Evolutionary conservation across 2,113 vertebrate species (phyloP).

Genomic region (Stigmatopora argus): DNA sequence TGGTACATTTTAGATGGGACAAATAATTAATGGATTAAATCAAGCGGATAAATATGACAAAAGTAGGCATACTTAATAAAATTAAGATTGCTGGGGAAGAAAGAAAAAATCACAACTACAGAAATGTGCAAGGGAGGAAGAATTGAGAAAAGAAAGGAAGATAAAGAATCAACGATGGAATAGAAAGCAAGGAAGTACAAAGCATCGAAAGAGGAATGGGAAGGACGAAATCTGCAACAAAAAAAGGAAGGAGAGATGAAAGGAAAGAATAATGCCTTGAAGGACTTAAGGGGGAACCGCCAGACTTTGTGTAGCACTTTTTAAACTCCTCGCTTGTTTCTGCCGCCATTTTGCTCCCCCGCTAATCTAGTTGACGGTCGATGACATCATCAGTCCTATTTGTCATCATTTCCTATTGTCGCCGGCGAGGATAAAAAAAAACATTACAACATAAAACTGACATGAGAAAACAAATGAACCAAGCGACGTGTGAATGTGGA

Average conservation of each 20-base stretch:
- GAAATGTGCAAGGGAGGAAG: background rate
- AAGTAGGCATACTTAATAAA: background rate
- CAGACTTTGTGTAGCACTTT: slow-evolving; percentile 1
- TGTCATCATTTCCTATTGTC: slow-evolving; percentile 15
- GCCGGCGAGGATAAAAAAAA: background rate
- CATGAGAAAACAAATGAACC: background rate
- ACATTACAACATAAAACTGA: background rate
- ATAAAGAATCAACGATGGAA: background rate
- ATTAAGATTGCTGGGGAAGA: background rate
- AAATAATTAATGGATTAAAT: background rate
- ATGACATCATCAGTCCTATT: background rate
- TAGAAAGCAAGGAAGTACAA: background rate
- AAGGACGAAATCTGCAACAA: background rate
- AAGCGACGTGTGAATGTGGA: background rate
- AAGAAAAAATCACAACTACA: background rate
- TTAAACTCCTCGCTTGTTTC: background rate
- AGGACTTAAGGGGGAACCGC: background rate
- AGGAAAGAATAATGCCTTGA: background rate
- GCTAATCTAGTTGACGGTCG: background rate
- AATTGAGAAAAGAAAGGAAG: background rate
- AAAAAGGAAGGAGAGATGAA: background rate
- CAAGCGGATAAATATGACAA: background rate
- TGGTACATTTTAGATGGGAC: no score
- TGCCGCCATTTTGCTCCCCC: background rate
- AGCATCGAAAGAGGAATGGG: background rate